Evolutionary conservation across 2,797 vertebrate species (phyloP).

Genomic region (Netta rufina): DNA sequence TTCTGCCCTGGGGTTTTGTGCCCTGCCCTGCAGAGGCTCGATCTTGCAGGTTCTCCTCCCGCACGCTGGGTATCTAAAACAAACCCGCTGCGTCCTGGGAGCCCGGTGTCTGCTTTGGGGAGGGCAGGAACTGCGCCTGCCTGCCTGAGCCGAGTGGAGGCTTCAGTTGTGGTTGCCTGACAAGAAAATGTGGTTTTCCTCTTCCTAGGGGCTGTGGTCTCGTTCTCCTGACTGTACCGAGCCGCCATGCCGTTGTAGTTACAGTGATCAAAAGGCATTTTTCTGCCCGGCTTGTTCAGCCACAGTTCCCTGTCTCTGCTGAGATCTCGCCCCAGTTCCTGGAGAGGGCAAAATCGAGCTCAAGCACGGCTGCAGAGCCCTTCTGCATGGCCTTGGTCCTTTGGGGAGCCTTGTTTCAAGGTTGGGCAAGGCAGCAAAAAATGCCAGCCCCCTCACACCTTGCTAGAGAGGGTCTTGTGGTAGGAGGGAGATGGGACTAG

Average conservation of each 20-base stretch:
- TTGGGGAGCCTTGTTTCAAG: fast-evolving
- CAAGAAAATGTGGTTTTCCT: constrained; percentile 57
- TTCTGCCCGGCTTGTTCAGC: constrained; percentile 17
- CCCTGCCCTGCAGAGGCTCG: not conserved
- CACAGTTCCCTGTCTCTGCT: not conserved
- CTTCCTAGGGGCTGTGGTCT: not conserved
- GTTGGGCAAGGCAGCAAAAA: not conserved
- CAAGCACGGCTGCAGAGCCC: not conserved
- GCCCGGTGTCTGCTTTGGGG: fast-evolving
- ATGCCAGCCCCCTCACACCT: no score
- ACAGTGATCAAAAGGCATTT: not conserved
- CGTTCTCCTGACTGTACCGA: not conserved
- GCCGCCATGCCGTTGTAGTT: constrained; percentile 5
- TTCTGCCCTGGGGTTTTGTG: not conserved
- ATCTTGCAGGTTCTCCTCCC: not conserved
- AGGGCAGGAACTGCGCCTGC: fast-evolving
- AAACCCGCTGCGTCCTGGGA: not conserved
- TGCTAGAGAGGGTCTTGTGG: not conserved
- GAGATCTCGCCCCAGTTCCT: not conserved
- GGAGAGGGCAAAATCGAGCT: not conserved
- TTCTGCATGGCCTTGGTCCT: fast-evolving
- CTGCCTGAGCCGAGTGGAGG: not conserved
- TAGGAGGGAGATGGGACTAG: not conserved
- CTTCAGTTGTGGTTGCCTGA: constrained; percentile 26
- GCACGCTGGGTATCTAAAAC: constrained; percentile 1